A percentile compares a stretch with the other conserved stretches of the same genome.
Evolutionary conservation across 2,888 invertebrate species (phyloP).

Genomic region (Minunthozetes semirufus): DNA sequence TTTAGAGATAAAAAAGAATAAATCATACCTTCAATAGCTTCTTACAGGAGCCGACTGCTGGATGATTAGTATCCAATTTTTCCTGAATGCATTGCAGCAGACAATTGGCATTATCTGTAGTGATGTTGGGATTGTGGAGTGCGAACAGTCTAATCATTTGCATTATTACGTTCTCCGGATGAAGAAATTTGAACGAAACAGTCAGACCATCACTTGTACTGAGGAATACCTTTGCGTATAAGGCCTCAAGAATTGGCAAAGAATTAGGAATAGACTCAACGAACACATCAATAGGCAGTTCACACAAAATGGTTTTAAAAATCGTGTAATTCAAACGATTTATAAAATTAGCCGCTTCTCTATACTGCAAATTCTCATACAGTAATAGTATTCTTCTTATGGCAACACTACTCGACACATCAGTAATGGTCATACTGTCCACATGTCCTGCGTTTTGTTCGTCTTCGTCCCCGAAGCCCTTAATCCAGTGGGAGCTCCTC

Average conservation of each 20-base stretch:
- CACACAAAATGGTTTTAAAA: constrained; percentile 59
- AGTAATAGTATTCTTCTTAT: constrained; percentile 62
- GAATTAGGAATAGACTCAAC: constrained; percentile 85
- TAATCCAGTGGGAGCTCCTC: constrained; percentile 44
- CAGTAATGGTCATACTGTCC: constrained; percentile 47
- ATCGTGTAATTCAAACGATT: constrained; percentile 71
- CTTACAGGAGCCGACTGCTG: constrained; percentile 47
- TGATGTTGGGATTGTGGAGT: constrained; percentile 46
- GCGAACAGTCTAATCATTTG: constrained; percentile 72
- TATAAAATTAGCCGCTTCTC: constrained; percentile 81
- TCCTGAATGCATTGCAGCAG: constrained; percentile 19
- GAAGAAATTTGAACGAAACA: constrained; percentile 50
- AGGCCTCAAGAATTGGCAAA: constrained; percentile 74
- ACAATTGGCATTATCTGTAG: constrained; percentile 39
- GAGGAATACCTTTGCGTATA: constrained; percentile 56
- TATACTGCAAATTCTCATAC: constrained; percentile 77
- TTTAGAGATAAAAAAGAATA: neutral
- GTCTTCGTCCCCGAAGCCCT: constrained; percentile 41
- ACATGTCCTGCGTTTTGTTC: constrained; percentile 27
- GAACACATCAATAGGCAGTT: constrained; percentile 75
- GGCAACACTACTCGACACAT: constrained; percentile 52
- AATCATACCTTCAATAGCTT: constrained; percentile 48
- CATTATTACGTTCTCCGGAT: constrained; percentile 74
- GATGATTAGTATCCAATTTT: constrained; percentile 31
- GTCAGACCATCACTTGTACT: constrained; percentile 27